Conservation (phyloP, 2,113 vertebrate species). For the Prunella fulvescens region DNA sequence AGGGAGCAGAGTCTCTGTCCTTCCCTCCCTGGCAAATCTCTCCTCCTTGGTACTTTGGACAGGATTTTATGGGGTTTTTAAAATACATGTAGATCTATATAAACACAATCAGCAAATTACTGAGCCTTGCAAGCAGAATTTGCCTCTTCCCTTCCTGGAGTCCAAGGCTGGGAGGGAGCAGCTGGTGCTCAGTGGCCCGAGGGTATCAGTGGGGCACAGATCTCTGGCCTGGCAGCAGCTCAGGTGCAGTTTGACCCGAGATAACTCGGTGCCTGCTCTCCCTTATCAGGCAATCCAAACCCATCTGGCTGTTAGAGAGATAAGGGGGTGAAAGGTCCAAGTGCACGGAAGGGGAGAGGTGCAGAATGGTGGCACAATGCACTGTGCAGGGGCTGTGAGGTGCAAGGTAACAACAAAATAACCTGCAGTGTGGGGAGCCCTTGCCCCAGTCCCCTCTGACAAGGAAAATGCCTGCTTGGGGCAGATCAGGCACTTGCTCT, state of each 20-base stretch:
- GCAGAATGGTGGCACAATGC: not conserved
- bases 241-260: accelerated
- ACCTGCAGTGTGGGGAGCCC: accelerated
- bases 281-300: not conserved
- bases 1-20: not conserved
- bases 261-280: not conserved
- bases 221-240: not conserved
- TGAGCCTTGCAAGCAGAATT: not conserved
- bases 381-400: accelerated
- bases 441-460: accelerated
- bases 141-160: not conserved
- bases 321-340: not conserved
- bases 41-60: not conserved
- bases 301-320: not conserved
- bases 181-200: accelerated
- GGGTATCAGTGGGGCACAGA: not conserved
- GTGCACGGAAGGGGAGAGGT: not conserved
- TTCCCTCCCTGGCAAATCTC: not conserved
- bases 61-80: not conserved
- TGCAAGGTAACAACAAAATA: not conserved
- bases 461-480: not conserved
- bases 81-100: accelerated
- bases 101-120: not conserved
- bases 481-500: accelerated
- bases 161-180: not conserved